Base-by-base conservation (phyloP, 2,888 invertebrate species). In the Lampropteryx suffumata region DNA sequence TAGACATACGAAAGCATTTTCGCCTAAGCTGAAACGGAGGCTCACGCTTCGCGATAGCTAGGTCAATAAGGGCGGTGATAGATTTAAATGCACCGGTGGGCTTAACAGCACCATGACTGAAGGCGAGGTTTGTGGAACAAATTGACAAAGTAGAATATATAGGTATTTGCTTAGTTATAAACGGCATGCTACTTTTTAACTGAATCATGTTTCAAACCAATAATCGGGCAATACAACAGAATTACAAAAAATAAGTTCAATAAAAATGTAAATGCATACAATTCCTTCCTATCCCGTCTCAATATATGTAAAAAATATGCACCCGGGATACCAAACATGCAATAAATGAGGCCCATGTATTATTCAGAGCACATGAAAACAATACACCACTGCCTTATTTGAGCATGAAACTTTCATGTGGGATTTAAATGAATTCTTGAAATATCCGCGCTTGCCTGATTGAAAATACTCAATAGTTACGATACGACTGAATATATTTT, bases 271-370 rank as follows among this genome's bases (percentile, higher is more conserved):
- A 76, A 83, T 84, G 69, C 71, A 71, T 50, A 62, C 67, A 71
- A 72, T 76, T 74, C 64, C 61, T 69, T 58, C 61, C 59, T 59
- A 53, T 65, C 58, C 64, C 62, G 61, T 64, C 63, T 57, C 62
- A 68, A 79, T 72, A 74, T 82, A 84, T 78, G 79, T 79, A 76
- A 79, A 82, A 81, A 82, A 83, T 84, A 86, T 86, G 84, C 85
- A 84, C 76, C 80, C 66, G 57, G 62, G 73, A 73, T 42, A 73
- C 72, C 75, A 76, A 77, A 83, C 79, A 82, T 80, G 79, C 77
- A 74, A 82, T 81, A 83, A 79, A 79, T 79, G 73, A 69, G 68
- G 61, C 41, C 29, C 33, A 85, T 87, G 84, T 83, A 76, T 88
- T 86, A 88, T 88, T 86, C 88, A 88, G 65, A 57, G 69, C 75